Percentiles rank a stretch among this genome's conserved stretches.
Evolutionary conservation across 1,140 invertebrate genomes (phyloP).

Genomic region (Penaeus indicus): DNA sequence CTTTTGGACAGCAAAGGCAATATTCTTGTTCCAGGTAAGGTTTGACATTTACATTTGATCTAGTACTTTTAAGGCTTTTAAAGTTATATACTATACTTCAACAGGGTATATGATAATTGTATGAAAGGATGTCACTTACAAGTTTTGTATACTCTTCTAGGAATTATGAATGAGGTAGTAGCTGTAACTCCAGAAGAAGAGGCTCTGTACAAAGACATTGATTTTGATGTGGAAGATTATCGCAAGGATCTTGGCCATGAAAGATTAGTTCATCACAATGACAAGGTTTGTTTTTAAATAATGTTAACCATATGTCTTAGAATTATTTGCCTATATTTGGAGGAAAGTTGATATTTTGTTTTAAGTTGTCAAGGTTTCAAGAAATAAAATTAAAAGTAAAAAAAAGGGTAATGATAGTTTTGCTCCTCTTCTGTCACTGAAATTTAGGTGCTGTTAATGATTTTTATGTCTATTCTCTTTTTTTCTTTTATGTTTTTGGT

Average conservation of each 20-base stretch:
- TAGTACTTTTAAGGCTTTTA: background rate
- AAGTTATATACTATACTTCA: no score
- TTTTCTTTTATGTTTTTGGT: background rate
- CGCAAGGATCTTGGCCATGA: slow-evolving; percentile 79
- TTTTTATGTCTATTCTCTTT: background rate
- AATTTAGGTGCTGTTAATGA: background rate
- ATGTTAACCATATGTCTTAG: no score
- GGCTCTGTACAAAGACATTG: slow-evolving; percentile 86
- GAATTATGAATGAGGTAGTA: slow-evolving; percentile 74
- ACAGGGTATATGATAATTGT: background rate
- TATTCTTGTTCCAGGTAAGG: slow-evolving; percentile 85
- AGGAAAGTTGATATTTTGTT: background rate
- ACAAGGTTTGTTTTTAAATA: slow-evolving; percentile 75
- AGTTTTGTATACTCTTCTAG: slow-evolving; percentile 28
- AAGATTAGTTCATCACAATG: slow-evolving; percentile 81
- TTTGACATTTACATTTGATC: slow-evolving; percentile 71
- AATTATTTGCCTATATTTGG: no score
- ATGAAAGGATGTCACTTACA: background rate
- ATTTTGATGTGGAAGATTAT: slow-evolving; percentile 90
- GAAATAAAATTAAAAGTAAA: background rate
- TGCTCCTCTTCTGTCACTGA: background rate
- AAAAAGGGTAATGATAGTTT: background rate
- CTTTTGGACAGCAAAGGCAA: slow-evolving; percentile 87
- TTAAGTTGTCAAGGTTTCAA: background rate
- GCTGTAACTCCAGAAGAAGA: slow-evolving; percentile 82